phyloP scores from a whole-genome alignment of 2,113 vertebrate species.

The Sterrhoptilus dennistouni region DNA sequence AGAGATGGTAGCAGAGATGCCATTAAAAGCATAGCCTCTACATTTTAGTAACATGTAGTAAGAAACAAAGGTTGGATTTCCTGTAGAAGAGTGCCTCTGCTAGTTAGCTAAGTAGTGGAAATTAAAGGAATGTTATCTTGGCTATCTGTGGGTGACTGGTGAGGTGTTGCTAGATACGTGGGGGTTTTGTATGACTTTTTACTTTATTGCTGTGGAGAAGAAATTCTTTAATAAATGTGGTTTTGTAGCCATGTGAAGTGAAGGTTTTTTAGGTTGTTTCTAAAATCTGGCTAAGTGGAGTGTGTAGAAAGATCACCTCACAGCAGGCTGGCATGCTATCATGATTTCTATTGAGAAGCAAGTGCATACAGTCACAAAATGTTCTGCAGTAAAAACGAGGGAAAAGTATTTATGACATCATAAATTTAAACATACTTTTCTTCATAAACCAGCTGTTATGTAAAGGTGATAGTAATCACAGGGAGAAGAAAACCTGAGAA shows the following conservation, averaged over 20 bases:
- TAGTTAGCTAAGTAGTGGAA: neutral
- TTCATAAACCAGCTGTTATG: neutral
- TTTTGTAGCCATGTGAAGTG: neutral
- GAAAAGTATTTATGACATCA: neutral
- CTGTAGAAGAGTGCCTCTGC: neutral
- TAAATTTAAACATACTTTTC: neutral
- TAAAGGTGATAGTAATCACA: neutral
- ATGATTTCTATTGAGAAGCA: neutral
- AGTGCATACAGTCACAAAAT: neutral
- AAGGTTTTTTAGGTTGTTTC: neutral
- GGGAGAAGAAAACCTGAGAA: neutral
- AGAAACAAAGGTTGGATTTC: neutral
- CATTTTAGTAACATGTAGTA: neutral
- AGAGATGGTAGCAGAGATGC: neutral
- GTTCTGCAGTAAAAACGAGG: neutral
- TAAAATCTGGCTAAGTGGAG: neutral
- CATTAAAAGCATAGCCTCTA: neutral
- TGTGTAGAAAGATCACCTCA: neutral
- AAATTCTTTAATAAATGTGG: neutral
- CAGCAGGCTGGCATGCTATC: neutral
- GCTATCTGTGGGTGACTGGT: neutral
- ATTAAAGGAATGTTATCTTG: neutral
- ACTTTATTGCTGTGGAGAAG: neutral
- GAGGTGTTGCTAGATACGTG: neutral
- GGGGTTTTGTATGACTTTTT: neutral